Evolutionary conservation across 2,888 invertebrate genomes (phyloP).

Genomic region (Anodontia alba): DNA sequence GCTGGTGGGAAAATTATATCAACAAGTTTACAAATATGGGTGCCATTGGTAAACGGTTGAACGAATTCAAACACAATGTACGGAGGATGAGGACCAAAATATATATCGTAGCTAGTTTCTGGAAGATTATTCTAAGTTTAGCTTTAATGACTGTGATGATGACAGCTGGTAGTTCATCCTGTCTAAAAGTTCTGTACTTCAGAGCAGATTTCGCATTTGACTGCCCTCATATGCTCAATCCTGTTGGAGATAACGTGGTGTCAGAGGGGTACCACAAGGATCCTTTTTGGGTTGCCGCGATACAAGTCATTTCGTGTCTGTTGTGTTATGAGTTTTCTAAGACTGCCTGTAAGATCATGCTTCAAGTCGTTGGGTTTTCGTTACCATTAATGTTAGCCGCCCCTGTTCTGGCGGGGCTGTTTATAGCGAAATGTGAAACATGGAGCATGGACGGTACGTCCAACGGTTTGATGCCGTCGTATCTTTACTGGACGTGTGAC

Average conservation of each 20-base stretch:
- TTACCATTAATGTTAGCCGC: constrained; percentile 97
- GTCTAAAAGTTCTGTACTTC: constrained; percentile 71
- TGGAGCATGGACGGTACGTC: constrained; percentile 89
- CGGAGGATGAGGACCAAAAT: constrained; percentile 93
- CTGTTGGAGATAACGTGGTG: constrained; percentile 61
- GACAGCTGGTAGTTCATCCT: constrained; percentile 65
- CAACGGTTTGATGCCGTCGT: constrained; percentile 83
- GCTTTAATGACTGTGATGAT: constrained; percentile 88
- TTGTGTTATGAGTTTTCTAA: constrained; percentile 97
- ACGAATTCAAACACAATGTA: constrained; percentile 90
- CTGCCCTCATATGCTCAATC: constrained; percentile 69
- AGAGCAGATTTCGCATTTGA: constrained; percentile 60
- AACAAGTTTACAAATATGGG: constrained; percentile 92
- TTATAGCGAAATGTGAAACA: constrained; percentile 95
- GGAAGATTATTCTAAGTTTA: constrained; percentile 95
- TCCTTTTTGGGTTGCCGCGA: constrained; percentile 80
- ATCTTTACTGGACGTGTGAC: constrained; percentile 96
- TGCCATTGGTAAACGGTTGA: constrained; percentile 82
- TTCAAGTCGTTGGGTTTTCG: constrained; percentile 98
- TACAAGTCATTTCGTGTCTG: constrained; percentile 93
- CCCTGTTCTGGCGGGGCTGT: constrained; percentile 93
- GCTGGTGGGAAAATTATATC: constrained; percentile 99
- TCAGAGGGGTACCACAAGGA: constrained; percentile 52
- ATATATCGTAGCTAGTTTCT: constrained; percentile 94
- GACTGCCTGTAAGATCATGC: constrained; percentile 98